phyloP scores from a whole-genome alignment of 2,888 invertebrate species.

The Gortyna flavago region DNA sequence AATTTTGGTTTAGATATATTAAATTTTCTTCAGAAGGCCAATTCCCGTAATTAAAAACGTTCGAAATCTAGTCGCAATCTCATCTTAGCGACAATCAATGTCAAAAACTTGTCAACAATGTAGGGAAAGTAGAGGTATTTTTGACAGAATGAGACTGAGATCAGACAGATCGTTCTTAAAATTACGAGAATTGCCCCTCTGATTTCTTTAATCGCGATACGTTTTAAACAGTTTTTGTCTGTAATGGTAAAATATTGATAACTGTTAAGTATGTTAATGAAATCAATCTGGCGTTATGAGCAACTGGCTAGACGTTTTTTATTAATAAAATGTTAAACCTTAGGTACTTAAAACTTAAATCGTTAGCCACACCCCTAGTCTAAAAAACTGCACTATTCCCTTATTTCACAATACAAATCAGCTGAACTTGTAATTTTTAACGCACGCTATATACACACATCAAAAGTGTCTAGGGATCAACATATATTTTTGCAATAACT shows the following conservation, averaged over 20 bases:
- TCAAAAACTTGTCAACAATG: too few species aligned
- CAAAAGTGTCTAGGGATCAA: too few species aligned
- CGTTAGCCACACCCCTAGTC: not conserved
- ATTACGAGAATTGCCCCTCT: not conserved
- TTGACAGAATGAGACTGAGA: too few species aligned
- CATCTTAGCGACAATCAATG: too few species aligned
- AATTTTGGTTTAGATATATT: constrained; percentile 12
- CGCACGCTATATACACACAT: constrained; percentile 2
- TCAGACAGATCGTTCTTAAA: too few species aligned
- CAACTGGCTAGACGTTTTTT: not conserved
- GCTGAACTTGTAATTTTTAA: constrained; percentile 6
- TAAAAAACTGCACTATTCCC: not conserved
- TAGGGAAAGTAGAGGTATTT: too few species aligned
- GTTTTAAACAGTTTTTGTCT: not conserved
- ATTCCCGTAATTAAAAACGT: not conserved
- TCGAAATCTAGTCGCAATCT: too few species aligned
- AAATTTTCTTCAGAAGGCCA: not conserved
- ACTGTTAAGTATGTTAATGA: not conserved
- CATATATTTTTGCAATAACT: too few species aligned
- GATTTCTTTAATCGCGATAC: not conserved
- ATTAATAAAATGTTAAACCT: not conserved
- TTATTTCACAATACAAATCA: constrained; percentile 1
- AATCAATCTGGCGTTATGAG: not conserved
- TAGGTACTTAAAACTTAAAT: too few species aligned
- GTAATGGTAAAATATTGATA: not conserved